Base-by-base conservation (phyloP, 2,888 invertebrate species). In the Drosophila neonasuta region DNA sequence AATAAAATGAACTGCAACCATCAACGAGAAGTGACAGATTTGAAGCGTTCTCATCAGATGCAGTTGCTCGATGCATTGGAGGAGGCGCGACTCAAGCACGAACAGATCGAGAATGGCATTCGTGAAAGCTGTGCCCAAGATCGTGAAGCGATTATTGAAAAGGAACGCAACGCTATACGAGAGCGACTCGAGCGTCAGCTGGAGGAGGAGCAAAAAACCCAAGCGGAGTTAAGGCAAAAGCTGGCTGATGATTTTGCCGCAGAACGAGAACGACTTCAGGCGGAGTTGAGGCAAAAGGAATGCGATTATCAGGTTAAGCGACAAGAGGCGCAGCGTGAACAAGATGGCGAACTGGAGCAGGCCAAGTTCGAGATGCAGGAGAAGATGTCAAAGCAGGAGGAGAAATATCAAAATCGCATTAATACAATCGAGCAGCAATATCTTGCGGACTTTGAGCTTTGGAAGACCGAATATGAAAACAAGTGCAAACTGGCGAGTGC, bases 1-100 rank as follows among this genome's bases (percentile, higher is more conserved):
- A 93, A 95, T 24, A 94, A 94, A 79, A 95, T 97, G 94, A 94
- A 95, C 34, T 93, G 94, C 17, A 92, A 94, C 2, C 95, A 95
- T 86, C 93, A 94, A 85, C 93, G 93, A 58, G 94, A 94, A 85
- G 88, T 94, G 55, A 92, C 93, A 0, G 94, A 91, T 45, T 61
- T 91, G 2, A 91, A 90, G 64, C 83, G 90, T 48, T 85, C 92
- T 0, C 93, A 94, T 77, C 94, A 94, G 78, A 93, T 93, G 83
- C 94, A 95, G 81, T 90, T 96, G 60, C 91, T 94, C 0, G 95
- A 96, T 78, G 92, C 96, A 85, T 92, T 96, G 2, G 92, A 94
- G 54, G 95, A 94, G 66, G 93, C 94, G 15, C 92, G 93, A 2
- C 90, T 93, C 29, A 93, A 93, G 82, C 92, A 93, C 63, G 93